These are phyloP conservation scores for Hylaeus anthracinus DNA, from an alignment of 1,140 invertebrate species.

Conservation along the genomic window DNA sequence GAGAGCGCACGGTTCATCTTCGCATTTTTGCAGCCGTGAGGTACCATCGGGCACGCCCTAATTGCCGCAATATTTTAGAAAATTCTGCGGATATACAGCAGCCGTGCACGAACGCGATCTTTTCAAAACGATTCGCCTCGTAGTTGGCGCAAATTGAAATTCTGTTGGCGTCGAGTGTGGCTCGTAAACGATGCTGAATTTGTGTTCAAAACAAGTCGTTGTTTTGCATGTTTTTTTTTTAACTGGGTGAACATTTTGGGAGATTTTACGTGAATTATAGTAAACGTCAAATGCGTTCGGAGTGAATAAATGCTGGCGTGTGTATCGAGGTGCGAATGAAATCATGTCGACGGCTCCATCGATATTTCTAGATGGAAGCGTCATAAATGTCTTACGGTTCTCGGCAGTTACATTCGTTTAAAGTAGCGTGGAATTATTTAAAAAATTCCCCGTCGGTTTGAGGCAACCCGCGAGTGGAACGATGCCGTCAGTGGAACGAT, in stretches of 20 bases:
- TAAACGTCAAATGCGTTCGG: no score
- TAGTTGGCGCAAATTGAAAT: background rate
- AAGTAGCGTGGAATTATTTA: background rate
- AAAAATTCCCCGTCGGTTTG: background rate
- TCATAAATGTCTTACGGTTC: background rate
- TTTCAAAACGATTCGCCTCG: background rate
- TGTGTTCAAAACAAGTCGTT: background rate
- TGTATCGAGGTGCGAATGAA: background rate
- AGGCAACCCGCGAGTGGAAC: no score
- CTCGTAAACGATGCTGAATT: background rate
- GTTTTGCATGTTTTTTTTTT: no score
- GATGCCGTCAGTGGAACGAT: background rate
- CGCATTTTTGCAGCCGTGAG: background rate
- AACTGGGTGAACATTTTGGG: background rate
- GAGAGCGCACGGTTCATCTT: slow-evolving; percentile 5
- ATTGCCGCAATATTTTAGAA: slow-evolving; percentile 16
- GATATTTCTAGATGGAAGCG: background rate
- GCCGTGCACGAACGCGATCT: no score
- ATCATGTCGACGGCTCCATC: background rate
- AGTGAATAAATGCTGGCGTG: background rate
- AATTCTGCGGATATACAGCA: background rate
- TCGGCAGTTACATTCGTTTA: background rate
- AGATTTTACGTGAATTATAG: no score
- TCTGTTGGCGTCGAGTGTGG: background rate
- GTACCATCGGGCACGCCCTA: background rate